Percentiles rank a stretch among this genome's conserved stretches.
Evolutionary conservation across 2,113 vertebrate species (phyloP).

Genomic region (Poeciliopsis prolifica): DNA sequence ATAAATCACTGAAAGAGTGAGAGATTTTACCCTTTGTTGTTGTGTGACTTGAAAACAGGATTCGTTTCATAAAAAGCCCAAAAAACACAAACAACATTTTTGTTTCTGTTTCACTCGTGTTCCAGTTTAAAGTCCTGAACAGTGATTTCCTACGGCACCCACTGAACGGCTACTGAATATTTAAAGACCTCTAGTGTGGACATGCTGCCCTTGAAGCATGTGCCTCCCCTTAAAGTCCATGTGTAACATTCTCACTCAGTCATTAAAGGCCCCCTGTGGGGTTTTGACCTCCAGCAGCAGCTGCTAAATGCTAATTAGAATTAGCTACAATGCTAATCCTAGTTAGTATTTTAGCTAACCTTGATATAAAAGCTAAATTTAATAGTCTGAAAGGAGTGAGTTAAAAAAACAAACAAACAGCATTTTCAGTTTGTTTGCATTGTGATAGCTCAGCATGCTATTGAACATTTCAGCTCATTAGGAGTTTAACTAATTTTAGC

Average conservation of each 20-base stretch:
- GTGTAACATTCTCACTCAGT: not conserved
- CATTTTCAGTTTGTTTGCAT: too few relatives aligned
- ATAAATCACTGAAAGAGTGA: not conserved
- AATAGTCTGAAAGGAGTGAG: too few relatives aligned
- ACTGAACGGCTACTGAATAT: not conserved
- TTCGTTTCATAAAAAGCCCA: not conserved
- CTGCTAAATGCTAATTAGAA: too few relatives aligned
- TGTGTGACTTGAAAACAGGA: not conserved
- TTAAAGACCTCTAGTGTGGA: not conserved
- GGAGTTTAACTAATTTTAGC: too few relatives aligned
- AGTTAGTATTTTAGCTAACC: too few relatives aligned
- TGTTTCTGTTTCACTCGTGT: not conserved
- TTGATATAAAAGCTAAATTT: too few relatives aligned
- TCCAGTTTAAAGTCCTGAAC: not conserved
- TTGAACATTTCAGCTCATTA: too few relatives aligned
- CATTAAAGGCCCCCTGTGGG: too few relatives aligned
- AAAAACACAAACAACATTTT: not conserved
- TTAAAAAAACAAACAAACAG: too few relatives aligned
- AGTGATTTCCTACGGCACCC: not conserved
- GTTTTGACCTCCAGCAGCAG: too few relatives aligned
- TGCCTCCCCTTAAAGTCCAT: not conserved
- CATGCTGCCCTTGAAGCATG: not conserved
- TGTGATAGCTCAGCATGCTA: too few relatives aligned
- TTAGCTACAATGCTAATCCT: too few relatives aligned
- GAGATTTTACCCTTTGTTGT: not conserved